These are phyloP conservation scores for Umimayanthus kanabou DNA, from an alignment of 92 coral and sea anemone species.

Conservation along the genomic window DNA sequence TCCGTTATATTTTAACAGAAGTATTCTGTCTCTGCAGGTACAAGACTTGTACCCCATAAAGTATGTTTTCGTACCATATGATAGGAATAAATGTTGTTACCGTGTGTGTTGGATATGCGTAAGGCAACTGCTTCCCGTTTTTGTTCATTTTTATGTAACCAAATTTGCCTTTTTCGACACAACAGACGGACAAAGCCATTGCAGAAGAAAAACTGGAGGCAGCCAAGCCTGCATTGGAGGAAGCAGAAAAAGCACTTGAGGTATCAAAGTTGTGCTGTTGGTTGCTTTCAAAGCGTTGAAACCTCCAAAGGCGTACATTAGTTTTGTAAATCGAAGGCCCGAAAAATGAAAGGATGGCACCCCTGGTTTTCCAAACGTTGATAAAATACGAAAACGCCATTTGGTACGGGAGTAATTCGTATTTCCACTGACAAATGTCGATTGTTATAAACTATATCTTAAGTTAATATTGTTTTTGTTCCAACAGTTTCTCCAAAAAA, in stretches of 20 bases:
- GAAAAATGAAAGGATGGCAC: neutral
- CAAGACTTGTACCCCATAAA: neutral
- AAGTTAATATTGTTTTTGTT: no score
- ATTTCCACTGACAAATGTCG: no score
- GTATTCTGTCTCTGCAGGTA: no score
- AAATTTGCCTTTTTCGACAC: neutral
- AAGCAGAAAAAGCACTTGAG: slow-evolving; percentile 97
- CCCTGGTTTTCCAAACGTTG: no score
- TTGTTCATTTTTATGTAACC: no score
- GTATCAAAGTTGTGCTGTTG: slow-evolving; percentile 33
- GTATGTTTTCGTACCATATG: neutral
- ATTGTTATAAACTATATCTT: no score
- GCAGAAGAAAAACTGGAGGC: slow-evolving; percentile 92
- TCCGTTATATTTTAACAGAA: no score
- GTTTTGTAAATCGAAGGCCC: neutral
- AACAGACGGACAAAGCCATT: slow-evolving; percentile 88
- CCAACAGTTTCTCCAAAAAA: no score
- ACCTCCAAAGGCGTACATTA: neutral
- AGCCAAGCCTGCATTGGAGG: slow-evolving; percentile 93
- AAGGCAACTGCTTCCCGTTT: neutral
- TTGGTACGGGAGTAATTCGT: no score
- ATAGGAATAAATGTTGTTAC: neutral
- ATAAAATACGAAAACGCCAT: no score
- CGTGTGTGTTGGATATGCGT: neutral
- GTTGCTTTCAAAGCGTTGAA: no score